Evolutionary conservation across 2,113 vertebrate species (phyloP), one percentile per base, ranked within the genome.

Genomic region (Dunckerocampus dactyliophorus): DNA sequence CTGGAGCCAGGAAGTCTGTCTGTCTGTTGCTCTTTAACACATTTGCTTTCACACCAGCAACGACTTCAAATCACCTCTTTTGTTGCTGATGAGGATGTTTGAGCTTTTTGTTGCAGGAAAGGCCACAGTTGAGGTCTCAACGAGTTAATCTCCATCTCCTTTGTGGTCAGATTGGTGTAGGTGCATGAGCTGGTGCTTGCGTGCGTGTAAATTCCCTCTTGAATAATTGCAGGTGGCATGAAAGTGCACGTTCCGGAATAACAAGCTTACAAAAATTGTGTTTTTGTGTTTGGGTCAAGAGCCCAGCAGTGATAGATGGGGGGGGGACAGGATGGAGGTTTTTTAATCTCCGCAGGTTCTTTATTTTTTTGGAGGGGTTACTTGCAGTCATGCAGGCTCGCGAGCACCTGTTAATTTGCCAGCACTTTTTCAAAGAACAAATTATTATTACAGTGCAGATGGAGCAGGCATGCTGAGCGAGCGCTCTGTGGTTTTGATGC

Each of bases 201-300:
- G 56, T 83, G 79, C 79, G 62, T 60, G 54, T 58, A 61, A 84
- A 50, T 65, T 63, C 59, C 49, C 63, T 76, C 63, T 75, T 71
- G 69, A 82, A 74, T 74, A 79, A 78, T 77, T 80, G 75, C 50
- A 67, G 68, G 77, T 81, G 72, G 66, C 69, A 71, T 83, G 77
- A 80, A 83, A 71, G 63, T 67, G 74, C 84, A 68, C 22, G 67
- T 65, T 76, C 67, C 74, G 69, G 71, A 83, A 78, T 81, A 85
- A 85, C 74, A 77, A 83, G 73, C 72, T 76, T 67, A 56, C 59
- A 63, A 61, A 72, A 77, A 63, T 16, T 55, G 48, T 74, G 75
- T 82, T 87, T 82, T 87, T 81, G 74, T 80, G 54, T 84, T 81
- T 65, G 65, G 62, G 45, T 13, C 43, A 3, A 67, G 50, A 39